A percentile compares a stretch with the other conserved stretches of the same genome.
These are phyloP conservation scores for Adelosebastes latens DNA, from an alignment of 2,797 vertebrate species.

Conservation along the genomic window DNA sequence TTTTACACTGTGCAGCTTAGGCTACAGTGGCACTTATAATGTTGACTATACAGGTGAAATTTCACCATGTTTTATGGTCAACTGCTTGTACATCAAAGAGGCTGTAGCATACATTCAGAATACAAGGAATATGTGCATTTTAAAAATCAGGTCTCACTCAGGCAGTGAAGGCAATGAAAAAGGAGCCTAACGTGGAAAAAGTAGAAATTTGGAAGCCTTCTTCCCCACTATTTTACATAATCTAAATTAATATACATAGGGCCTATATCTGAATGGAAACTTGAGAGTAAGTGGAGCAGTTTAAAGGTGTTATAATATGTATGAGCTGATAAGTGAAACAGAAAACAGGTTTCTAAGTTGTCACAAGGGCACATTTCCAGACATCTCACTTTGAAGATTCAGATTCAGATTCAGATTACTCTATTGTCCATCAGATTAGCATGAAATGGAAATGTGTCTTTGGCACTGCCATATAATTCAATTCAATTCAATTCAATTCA, in stretches of 20 bases:
- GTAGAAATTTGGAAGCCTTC: constrained; percentile 3
- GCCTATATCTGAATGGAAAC: not conserved
- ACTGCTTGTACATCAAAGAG: not conserved
- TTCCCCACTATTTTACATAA: not conserved
- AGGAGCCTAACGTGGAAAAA: constrained; percentile 1
- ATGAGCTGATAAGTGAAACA: not conserved
- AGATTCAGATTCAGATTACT: no score
- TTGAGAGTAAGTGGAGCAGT: not conserved
- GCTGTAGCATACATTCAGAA: not conserved
- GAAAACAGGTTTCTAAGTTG: not conserved
- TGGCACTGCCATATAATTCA: not conserved
- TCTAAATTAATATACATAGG: not conserved
- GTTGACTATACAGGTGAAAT: not conserved
- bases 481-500: not conserved
- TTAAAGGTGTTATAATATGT: not conserved
- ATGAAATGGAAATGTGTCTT: no score
- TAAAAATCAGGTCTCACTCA: not conserved
- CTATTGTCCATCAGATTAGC: no score
- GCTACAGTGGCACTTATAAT: not conserved
- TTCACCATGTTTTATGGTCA: not conserved
- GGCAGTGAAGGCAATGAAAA: not conserved
- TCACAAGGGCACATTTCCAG: constrained; percentile 60
- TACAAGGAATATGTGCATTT: not conserved
- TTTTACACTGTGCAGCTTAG: not conserved
- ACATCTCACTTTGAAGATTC: not conserved